phyloP scores from a whole-genome alignment of 2,888 invertebrate species.

The Lissonota sp. region DNA sequence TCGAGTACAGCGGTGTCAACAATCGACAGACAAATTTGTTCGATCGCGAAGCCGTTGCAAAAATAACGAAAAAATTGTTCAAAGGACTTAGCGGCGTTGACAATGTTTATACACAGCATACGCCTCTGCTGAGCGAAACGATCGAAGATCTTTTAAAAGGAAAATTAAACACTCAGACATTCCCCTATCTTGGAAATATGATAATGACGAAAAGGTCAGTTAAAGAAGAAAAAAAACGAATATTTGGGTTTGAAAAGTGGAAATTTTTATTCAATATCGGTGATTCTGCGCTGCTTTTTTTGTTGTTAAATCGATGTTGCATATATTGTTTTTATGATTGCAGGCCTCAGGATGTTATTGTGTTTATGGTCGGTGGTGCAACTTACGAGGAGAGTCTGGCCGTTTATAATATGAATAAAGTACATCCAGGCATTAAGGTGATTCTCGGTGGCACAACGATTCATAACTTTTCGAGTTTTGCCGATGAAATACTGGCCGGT shows the following conservation, averaged over 20 bases:
- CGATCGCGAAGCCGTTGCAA: conserved; percentile 92
- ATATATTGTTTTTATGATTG: conserved; percentile 56
- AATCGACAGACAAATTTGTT: conserved; percentile 93
- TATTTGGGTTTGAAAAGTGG: background rate
- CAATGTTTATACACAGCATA: conserved; percentile 99
- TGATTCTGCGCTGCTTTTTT: background rate
- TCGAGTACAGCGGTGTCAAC: conserved; percentile 94
- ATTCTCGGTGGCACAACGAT: conserved; percentile 96
- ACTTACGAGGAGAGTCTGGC: conserved; percentile 98
- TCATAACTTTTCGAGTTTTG: conserved; percentile 93
- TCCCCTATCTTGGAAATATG: conserved; percentile 91
- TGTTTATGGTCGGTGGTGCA: conserved; percentile 97
- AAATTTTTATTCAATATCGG: conserved; percentile 13
- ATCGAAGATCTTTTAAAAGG: conserved; percentile 96
- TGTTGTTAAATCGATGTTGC: conserved; percentile 12
- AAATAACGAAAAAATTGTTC: conserved; percentile 95
- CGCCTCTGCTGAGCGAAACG: conserved; percentile 94
- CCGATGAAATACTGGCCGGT: conserved; percentile 90
- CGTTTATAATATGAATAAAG: conserved; percentile 92
- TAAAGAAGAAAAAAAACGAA: conserved; percentile 9
- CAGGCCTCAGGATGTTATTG: conserved; percentile 96
- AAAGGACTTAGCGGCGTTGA: conserved; percentile 98
- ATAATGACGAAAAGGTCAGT: conserved; percentile 84
- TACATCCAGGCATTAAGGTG: conserved; percentile 90
- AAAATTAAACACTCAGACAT: conserved; percentile 93